These are phyloP conservation scores for Oreohelix idahoensis DNA, from an alignment of 1,140 invertebrate species.

Conservation along the genomic window DNA sequence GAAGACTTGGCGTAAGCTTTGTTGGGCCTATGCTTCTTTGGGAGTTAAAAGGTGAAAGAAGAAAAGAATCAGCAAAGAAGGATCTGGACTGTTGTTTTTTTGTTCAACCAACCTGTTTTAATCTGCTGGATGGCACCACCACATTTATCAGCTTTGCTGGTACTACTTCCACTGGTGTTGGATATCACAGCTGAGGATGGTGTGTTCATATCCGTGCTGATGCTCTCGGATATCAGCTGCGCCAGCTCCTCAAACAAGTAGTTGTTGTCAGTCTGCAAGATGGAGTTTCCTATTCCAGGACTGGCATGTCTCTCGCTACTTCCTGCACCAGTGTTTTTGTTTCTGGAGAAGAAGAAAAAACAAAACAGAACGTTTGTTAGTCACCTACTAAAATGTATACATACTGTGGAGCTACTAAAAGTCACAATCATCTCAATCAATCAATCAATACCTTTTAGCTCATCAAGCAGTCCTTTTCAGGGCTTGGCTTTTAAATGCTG, in stretches of 20 bases:
- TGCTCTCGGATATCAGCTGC: conserved; percentile 34
- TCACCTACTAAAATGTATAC: too few species aligned
- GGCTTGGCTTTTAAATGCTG: too few species aligned
- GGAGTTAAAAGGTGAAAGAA: too few species aligned
- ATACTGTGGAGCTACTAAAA: too few species aligned
- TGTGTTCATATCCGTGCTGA: conserved; percentile 38
- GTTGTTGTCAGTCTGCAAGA: not conserved
- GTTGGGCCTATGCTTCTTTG: too few species aligned
- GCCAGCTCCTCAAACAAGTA: conserved; percentile 14
- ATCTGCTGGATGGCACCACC: not conserved
- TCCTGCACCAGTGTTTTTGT: not conserved
- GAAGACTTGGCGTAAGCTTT: too few species aligned
- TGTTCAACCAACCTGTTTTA: not conserved
- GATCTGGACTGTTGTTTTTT: too few species aligned
- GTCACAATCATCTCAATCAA: too few species aligned
- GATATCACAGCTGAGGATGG: conserved; percentile 20
- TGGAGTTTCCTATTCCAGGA: not conserved
- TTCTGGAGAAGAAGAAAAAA: not conserved
- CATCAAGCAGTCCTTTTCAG: too few species aligned
- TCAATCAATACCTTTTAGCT: too few species aligned
- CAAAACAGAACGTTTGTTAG: too few species aligned
- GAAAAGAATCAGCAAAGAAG: too few species aligned
- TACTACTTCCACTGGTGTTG: not conserved
- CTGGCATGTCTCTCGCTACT: conserved; percentile 15
- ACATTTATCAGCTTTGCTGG: conserved; percentile 14